Evolutionary conservation across 2,113 vertebrate genomes (phyloP).

Genomic region (Oxyura jamaicensis): DNA sequence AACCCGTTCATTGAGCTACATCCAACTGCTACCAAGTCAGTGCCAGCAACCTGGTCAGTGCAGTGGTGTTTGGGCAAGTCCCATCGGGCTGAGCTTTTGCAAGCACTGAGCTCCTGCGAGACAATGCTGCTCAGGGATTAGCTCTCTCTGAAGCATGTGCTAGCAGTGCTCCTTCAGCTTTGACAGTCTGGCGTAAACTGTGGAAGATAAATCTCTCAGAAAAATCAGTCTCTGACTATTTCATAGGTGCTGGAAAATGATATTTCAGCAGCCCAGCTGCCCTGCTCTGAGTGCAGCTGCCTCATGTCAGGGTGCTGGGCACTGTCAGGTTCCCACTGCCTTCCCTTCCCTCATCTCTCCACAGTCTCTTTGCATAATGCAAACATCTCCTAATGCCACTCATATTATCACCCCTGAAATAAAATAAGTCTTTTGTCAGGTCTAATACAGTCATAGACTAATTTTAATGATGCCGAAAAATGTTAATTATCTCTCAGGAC

Average conservation of each 20-base stretch:
- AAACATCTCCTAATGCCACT: neutral
- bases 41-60: neutral
- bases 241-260: neutral
- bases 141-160: accelerated
- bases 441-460: neutral
- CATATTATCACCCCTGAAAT: neutral
- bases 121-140: neutral
- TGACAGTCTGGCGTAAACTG: neutral
- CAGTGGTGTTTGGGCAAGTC: neutral
- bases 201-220: neutral
- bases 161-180: neutral
- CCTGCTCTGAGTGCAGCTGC: neutral
- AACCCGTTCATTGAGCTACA: neutral
- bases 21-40: neutral
- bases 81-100: neutral
- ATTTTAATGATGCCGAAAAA: neutral
- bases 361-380: neutral
- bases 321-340: accelerated
- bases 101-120: accelerated
- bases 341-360: neutral
- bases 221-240: neutral
- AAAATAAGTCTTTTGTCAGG: neutral
- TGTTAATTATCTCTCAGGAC: neutral
- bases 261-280: neutral
- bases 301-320: neutral